Evolutionary conservation across 2,797 vertebrate species (phyloP).

Genomic region (Crenichthys baileyi): DNA sequence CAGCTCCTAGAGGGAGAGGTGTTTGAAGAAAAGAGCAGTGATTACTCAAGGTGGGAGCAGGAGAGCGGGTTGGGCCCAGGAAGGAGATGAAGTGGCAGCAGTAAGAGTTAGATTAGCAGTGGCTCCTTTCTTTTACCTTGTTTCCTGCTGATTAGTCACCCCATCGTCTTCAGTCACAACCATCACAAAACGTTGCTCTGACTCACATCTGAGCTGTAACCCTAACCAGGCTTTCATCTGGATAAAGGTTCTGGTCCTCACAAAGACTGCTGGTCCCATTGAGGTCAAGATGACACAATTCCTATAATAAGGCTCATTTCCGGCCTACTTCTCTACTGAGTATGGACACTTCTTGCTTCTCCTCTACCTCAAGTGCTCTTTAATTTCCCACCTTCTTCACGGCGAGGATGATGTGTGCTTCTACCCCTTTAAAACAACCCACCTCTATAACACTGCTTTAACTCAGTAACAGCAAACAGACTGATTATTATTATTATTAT

Average conservation of each 20-base stretch:
- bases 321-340: no score
- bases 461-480: no score
- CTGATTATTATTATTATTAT: no score
- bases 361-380: no score
- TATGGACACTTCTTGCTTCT: no score
- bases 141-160: conserved; percentile 29
- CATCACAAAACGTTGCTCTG: background rate
- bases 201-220: background rate
- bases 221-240: background rate
- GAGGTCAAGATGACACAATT: background rate
- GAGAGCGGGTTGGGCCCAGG: conserved; percentile 27
- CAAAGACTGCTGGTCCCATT: background rate
- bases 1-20: conserved; percentile 44
- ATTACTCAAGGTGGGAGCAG: conserved; percentile 54
- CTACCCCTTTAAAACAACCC: no score
- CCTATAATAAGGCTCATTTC: background rate
- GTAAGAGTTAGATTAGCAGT: background rate
- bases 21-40: conserved; percentile 58
- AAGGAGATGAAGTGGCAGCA: conserved; percentile 43
- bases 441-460: no score
- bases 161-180: conserved; percentile 3
- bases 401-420: no score
- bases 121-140: conserved; percentile 1
- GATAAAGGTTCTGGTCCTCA: background rate
- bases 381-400: no score